Evolutionary conservation across 2,113 vertebrate species (phyloP).

Genomic region (Brienomyrus longianalis): DNA sequence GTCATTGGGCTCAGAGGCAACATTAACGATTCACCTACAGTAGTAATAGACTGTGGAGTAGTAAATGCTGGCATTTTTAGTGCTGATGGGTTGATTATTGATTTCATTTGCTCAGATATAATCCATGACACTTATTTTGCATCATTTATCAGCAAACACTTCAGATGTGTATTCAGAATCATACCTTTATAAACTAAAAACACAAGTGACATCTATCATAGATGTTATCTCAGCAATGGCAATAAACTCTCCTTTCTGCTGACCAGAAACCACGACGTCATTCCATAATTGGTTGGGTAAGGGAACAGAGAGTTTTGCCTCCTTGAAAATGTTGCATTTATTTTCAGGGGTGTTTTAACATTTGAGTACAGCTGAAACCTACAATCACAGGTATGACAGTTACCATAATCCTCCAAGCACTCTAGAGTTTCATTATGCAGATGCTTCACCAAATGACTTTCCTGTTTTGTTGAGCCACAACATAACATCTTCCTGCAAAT

Average conservation of each 20-base stretch:
- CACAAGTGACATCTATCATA: neutral
- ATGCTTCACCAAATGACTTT: neutral
- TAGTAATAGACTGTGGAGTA: neutral
- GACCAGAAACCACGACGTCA: neutral
- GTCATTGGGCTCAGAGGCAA: neutral
- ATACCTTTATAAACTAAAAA: neutral
- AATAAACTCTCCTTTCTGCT: neutral
- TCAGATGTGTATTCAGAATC: neutral
- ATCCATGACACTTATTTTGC: neutral
- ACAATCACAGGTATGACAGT: neutral
- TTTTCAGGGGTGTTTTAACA: neutral
- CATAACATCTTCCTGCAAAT: neutral
- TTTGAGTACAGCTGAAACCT: neutral
- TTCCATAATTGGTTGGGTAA: neutral
- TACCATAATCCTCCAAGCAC: neutral
- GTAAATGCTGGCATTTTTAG: neutral
- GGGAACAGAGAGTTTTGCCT: neutral
- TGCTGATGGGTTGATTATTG: neutral
- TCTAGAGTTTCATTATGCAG: neutral
- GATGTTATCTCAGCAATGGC: neutral
- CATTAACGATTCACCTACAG: neutral
- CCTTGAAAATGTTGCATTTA: neutral
- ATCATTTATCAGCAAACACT: neutral
- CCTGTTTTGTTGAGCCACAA: neutral
- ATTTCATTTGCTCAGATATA: neutral